Percentiles rank a stretch among this genome's conserved stretches.
Evolutionary conservation across 2,888 invertebrate species (phyloP).

Genomic region (Microctonus aethiopoides): DNA sequence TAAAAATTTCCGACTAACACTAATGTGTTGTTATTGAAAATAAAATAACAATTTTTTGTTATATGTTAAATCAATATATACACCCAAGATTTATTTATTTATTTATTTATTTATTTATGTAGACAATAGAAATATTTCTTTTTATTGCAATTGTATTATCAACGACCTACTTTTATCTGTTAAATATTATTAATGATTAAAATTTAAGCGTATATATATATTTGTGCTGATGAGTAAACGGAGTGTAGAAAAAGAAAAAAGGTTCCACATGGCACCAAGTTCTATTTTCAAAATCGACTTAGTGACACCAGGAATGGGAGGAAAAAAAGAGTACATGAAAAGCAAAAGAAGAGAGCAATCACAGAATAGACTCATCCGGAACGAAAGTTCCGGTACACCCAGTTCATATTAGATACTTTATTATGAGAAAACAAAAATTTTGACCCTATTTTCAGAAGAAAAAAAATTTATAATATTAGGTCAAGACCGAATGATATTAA

Average conservation of each 20-base stretch:
- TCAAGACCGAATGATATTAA: no score
- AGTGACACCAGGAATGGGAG: slow-evolving; percentile 1
- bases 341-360: slow-evolving; percentile 3
- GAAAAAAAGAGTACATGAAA: neutral
- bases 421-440: neutral
- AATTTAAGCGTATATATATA: neutral
- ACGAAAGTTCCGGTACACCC: neutral
- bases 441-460: neutral
- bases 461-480: neutral
- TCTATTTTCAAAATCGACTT: slow-evolving; percentile 23
- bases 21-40: slow-evolving; percentile 23
- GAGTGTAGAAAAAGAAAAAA: slow-evolving; percentile 21
- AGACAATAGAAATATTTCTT: no score
- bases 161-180: neutral
- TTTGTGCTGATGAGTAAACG: neutral
- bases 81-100: neutral
- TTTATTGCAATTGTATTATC: no score
- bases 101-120: neutral
- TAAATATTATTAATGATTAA: neutral
- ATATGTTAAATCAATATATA: neutral
- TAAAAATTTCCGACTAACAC: slow-evolving; percentile 1
- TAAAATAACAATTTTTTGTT: slow-evolving; percentile 11
- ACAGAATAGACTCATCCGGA: slow-evolving; percentile 12
- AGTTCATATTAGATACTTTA: no score
- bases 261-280: neutral